phyloP scores from a whole-genome alignment of 2,888 invertebrate species.

The Drosophila incognita region DNA sequence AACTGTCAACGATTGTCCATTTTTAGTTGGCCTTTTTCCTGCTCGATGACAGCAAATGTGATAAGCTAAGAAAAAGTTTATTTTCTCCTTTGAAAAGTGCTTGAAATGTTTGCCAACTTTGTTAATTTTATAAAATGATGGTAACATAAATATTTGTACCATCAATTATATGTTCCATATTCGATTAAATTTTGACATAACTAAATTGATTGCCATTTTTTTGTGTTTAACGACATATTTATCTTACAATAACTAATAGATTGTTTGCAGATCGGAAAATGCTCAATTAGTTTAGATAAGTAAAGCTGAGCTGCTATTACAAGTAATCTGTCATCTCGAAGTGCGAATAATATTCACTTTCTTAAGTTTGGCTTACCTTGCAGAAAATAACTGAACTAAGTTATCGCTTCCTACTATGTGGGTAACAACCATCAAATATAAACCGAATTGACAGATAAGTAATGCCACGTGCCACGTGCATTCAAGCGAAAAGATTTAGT shows the following conservation, averaged over 20 bases:
- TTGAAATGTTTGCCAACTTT: background rate
- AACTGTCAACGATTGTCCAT: conserved; percentile 36
- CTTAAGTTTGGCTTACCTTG: too few species aligned
- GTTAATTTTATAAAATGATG: background rate
- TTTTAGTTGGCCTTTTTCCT: conserved; percentile 26
- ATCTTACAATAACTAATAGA: background rate
- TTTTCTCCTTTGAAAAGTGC: background rate
- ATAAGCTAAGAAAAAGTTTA: background rate
- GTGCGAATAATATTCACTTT: too few species aligned
- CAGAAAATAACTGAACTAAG: background rate
- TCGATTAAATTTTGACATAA: background rate
- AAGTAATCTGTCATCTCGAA: background rate
- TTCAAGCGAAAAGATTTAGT: conserved; percentile 13
- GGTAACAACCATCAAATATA: background rate
- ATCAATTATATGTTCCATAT: background rate
- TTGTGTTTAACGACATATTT: background rate
- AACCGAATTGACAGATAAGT: background rate
- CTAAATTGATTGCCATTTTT: background rate
- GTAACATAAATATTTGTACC: background rate
- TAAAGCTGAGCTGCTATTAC: background rate
- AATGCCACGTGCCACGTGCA: conserved; percentile 4
- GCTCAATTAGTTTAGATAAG: background rate
- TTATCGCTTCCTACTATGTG: background rate
- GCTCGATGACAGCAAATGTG: conserved; percentile 13
- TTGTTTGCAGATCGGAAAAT: background rate